A percentile compares a stretch with the other conserved stretches of the same genome.
Evolutionary conservation across 2,113 vertebrate genomes (phyloP).

Genomic region (Pseudopipra pipra): DNA sequence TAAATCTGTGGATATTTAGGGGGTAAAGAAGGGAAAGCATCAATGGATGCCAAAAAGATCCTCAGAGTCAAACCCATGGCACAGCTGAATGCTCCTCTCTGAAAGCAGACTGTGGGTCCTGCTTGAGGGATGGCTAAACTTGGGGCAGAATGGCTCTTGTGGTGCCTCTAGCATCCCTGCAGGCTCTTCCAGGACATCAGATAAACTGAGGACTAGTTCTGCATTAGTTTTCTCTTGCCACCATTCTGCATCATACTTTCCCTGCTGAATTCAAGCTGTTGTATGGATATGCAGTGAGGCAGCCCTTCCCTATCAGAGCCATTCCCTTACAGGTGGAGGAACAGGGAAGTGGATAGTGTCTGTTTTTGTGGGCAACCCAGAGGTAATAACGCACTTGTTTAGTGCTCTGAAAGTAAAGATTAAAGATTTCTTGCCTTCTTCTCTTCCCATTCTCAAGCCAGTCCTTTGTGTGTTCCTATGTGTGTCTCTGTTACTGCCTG

Average conservation of each 20-base stretch:
- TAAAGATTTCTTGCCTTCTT: constrained; percentile 4
- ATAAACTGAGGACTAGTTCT: background rate
- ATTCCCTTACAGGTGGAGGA: background rate
- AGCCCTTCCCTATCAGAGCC: background rate
- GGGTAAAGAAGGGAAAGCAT: background rate
- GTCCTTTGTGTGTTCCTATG: background rate
- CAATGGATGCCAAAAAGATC: background rate
- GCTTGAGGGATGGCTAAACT: background rate
- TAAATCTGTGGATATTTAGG: background rate
- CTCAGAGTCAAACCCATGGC: background rate
- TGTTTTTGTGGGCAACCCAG: background rate
- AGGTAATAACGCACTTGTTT: background rate
- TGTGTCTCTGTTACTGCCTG: background rate
- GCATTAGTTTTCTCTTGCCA: background rate
- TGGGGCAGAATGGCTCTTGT: background rate
- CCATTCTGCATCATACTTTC: background rate
- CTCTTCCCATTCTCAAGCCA: background rate
- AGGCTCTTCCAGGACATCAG: background rate
- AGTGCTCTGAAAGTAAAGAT: background rate
- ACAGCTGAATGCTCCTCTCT: background rate
- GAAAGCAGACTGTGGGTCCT: background rate
- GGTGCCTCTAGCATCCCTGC: no score
- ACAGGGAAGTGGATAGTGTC: background rate
- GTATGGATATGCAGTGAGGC: fast-evolving
- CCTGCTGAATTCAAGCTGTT: background rate